Base-by-base conservation (phyloP, 2,797 vertebrate genomes). In the Parauchenoglanis ngamensis region DNA sequence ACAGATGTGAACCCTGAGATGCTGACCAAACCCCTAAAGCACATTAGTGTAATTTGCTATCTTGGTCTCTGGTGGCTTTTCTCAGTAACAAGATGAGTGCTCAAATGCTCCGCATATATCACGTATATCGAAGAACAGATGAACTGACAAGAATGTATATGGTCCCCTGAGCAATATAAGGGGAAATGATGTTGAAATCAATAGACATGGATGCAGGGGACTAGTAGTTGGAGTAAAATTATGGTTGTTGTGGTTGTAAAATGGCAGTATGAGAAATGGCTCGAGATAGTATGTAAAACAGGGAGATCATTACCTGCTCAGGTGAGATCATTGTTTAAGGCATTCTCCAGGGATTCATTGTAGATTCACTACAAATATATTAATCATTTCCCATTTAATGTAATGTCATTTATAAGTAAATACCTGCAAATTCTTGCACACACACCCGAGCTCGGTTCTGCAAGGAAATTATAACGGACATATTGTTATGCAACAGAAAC, bases 51-150 rank as follows among this genome's bases (percentile, higher is more conserved):
- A 77, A 87, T 83, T 84, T 84, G 35, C 72, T 46, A 57, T n/a
- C 73, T 52, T 54, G 56, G 61, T 35, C 75, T 59, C 61, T 78
- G 17, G 25, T 57, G 81, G 80, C 12, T 78, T 70, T 87, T 63
- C 21, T 70, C 52, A 11, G n/a, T 72, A 85, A 35, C 54, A 35
- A 72, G 65, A 65, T 65, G 31, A 54, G 46, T 40, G 6, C 68
- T 25, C 46, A 46, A 3, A 46, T 59, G 78, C 86, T n/a, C 63
- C 17, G 25, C 59, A 76, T 72, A 65, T 31, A 35, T 25, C 65
- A 52, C 21, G 78, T n/a, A 7, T 54, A 77, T 77, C 70, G 76
- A 83, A 77, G 86, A 65, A 68, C 76, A 85, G 65, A 88, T 80
- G 54, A 85, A 19, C 40, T 67, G 81, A 44, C 83, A 70, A 4